Percentiles rank a stretch among this genome's conserved stretches.
Evolutionary conservation across 2,797 vertebrate species (phyloP).

Genomic region (Eremophila alpestris): DNA sequence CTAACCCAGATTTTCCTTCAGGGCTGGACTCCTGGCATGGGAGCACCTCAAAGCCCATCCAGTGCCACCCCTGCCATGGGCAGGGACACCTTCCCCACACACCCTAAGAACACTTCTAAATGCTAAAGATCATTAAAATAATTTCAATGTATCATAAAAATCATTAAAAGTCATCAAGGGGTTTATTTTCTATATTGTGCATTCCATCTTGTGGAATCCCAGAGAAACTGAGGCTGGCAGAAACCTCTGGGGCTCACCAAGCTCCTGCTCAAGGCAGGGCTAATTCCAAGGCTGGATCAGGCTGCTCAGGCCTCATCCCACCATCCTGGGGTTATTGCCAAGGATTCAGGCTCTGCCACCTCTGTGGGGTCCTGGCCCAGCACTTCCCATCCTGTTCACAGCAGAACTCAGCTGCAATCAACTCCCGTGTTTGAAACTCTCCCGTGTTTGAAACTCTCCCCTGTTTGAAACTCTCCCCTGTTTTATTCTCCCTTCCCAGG

Average conservation of each 20-base stretch:
- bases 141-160: background rate
- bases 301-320: background rate
- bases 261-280: background rate
- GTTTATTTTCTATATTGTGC: background rate
- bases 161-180: background rate
- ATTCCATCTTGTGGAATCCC: background rate
- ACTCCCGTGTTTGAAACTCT: background rate
- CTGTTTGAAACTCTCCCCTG: too few relatives aligned
- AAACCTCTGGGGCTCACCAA: background rate
- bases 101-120: background rate
- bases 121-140: background rate
- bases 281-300: too few relatives aligned
- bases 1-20: background rate
- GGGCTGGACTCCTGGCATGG: background rate
- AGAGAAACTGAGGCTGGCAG: background rate
- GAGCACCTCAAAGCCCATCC: background rate
- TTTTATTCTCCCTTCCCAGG: background rate
- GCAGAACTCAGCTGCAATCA: background rate
- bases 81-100: background rate
- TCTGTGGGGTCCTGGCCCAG: background rate
- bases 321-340: rapidly evolving
- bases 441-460: too few relatives aligned
- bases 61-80: background rate
- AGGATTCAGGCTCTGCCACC: background rate
- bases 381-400: background rate